Base-by-base conservation (phyloP, 2,888 invertebrate species). In the Lithophane ornitopus region DNA sequence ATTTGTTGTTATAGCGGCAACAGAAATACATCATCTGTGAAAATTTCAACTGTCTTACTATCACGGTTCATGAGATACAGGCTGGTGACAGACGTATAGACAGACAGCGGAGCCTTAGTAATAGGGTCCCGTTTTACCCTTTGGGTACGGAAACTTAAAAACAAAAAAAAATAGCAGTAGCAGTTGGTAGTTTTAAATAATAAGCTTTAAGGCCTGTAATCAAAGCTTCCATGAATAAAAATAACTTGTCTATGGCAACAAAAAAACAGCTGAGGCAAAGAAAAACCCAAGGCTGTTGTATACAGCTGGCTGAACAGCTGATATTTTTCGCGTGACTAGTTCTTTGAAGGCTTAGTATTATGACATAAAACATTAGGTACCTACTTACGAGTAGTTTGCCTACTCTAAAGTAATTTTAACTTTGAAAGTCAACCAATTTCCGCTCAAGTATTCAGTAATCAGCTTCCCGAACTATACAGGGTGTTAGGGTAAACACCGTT, bases 291-390 rank as follows among this genome's bases (percentile, higher is more conserved):
- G 78, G 70, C n/a, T 54, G 44, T 39, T 28, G n/a, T 1, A 19
- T n/a, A 70, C 76, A 62, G 70, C 70, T 70, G 78, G 39, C 0
- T 77, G 54, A 22, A 46, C 76, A 78, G 46, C 68, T 78, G 62
- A 62, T 56, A 2, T 14, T n/a, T 9, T 76, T 62, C 70, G 70
- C 78, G 39, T 78, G 61, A 54, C 46, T 62, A 16, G 54, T 3
- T 49, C 12, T 11, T 63, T 52, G 39, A 34, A 54, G 61, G 39
- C 34, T 54, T 39, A 6, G 16, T 52, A 49, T 52, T 19, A 39
- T 22, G 74, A 26, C 16, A 26, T 49, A n/a, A 61, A 28, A 41
- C 28, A 28, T 49, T 19, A 34, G 34, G 6, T 34, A 73, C 4
- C 22, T 61, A 52, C 12, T 68, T 41, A 34, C 34, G 34, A 34